phyloP scores from a whole-genome alignment of 2,113 vertebrate species.

The Piprites chloris region DNA sequence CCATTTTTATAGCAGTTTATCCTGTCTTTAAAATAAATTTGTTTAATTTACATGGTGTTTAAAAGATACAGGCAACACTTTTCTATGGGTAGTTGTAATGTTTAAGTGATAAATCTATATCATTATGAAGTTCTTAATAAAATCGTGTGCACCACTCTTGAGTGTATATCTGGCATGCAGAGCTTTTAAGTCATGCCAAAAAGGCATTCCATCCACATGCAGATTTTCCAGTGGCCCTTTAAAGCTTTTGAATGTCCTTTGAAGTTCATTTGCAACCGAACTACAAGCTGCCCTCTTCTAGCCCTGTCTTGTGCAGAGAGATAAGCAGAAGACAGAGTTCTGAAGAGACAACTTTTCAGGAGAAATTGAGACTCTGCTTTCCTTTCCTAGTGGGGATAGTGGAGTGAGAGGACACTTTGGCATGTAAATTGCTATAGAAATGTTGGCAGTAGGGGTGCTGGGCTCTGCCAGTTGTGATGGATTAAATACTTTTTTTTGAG shows the following conservation, averaged over 20 bases:
- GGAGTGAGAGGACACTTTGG: not conserved
- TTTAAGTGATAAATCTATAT: constrained; percentile 56
- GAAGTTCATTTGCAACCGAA: not conserved
- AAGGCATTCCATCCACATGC: not conserved
- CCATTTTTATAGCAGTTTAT: constrained; percentile 80
- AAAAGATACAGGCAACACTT: constrained; percentile 65
- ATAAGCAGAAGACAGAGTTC: constrained; percentile 24
- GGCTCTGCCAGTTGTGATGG: not conserved
- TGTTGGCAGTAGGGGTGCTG: not conserved
- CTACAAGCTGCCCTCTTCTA: constrained; percentile 22
- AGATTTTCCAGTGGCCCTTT: constrained; percentile 22
- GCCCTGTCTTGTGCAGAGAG: constrained; percentile 36
- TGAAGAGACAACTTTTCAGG: constrained; percentile 14
- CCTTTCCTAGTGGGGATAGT: not conserved
- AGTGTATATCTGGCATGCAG: constrained; percentile 12
- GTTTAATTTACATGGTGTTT: constrained; percentile 77
- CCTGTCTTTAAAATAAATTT: constrained; percentile 78
- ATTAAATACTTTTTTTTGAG: not conserved
- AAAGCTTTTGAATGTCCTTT: not conserved
- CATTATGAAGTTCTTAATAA: constrained; percentile 45
- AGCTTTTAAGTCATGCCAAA: constrained; percentile 40
- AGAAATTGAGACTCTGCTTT: not conserved
- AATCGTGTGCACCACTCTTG: not conserved
- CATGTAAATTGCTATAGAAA: not conserved
- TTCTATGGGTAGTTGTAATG: constrained; percentile 71